Evolutionary conservation across 2,888 invertebrate genomes (phyloP), one percentile per base, ranked within the genome.

Genomic region (Cataglyphis albicans): DNA sequence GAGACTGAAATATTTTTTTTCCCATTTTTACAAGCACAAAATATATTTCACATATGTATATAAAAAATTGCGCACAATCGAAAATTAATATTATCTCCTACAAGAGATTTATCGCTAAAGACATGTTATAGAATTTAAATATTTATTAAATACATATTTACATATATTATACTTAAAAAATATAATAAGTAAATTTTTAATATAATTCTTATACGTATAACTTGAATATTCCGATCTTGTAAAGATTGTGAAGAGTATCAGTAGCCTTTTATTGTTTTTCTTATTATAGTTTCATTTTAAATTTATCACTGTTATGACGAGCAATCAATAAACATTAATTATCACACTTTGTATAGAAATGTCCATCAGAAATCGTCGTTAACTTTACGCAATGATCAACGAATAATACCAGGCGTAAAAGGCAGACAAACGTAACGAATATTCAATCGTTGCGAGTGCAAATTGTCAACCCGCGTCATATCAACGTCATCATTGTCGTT

Each of bases 401-500:
- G n/a, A 68, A 29, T n/a, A 67, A 48, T 48, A 48, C n/a, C n/a
- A 29, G 18, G 4, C 9, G 0, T 15, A 44, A 18, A 48, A 29
- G 67, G 32, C 18, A 32, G 15, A 38, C 15, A 44, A 55, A 18
- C 21, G 32, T 15, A 57, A 52, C 44, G 48, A 70, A 78, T 70
- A 48, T 61, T 70, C 59, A 59, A 35, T 78, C 12, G 48, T 48
- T 35, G 10, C 15, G 61, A 21, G 15, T n/a, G 7, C n/a, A 38
- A 0, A 61, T n/a, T 10, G 10, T 55, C 3, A 41, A 65, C 9
- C 25, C 32, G n/a, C n/a, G 52, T 65, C 55, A 12, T 55, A 29
- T 76, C 68, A 52, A 68, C 32, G n/a, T 52, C 52, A 2, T 57
- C 29, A 38, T 65, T 38, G 52, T 29, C 75, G 52, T 18, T 48